Conservation (phyloP, 2,797 vertebrate genomes). For the Danio kyathit region DNA sequence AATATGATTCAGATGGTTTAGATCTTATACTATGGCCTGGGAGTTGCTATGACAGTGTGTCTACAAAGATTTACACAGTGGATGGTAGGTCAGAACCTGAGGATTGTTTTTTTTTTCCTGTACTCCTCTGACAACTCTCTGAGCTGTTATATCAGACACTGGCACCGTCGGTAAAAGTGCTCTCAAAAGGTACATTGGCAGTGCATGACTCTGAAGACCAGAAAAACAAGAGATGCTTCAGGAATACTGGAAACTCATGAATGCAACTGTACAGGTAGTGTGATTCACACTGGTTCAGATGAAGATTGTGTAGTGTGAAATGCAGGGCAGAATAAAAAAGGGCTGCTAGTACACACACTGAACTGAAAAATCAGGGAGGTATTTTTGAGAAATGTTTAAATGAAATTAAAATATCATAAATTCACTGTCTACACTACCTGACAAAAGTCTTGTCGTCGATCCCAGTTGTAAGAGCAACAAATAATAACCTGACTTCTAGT, state of each 20-base stretch:
- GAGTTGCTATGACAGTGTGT: constrained; percentile 39
- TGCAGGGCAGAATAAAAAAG: not conserved
- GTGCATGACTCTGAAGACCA: constrained; percentile 22
- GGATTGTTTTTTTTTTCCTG: not conserved
- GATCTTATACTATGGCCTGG: constrained; percentile 25
- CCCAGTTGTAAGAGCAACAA: no score
- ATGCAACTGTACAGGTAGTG: not conserved
- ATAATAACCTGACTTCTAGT: no score
- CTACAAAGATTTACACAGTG: constrained; percentile 40
- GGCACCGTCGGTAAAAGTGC: not conserved
- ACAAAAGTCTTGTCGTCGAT: no score
- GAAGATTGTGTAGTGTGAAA: not conserved
- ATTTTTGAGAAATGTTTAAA: no score
- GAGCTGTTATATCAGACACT: constrained; percentile 12
- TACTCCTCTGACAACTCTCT: constrained; percentile 27
- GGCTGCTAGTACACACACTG: not conserved
- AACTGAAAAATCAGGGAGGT: not conserved
- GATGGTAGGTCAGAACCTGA: constrained; percentile 32
- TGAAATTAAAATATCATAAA: no score
- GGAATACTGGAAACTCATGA: constrained; percentile 12
- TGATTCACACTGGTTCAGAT: not conserved
- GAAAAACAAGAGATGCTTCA: constrained; percentile 1
- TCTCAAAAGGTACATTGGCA: constrained; percentile 18
- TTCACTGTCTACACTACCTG: no score
- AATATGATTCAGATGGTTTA: constrained; percentile 30